phyloP scores from a whole-genome alignment of 2,888 invertebrate genomes.

The Amphipoea lucens region DNA sequence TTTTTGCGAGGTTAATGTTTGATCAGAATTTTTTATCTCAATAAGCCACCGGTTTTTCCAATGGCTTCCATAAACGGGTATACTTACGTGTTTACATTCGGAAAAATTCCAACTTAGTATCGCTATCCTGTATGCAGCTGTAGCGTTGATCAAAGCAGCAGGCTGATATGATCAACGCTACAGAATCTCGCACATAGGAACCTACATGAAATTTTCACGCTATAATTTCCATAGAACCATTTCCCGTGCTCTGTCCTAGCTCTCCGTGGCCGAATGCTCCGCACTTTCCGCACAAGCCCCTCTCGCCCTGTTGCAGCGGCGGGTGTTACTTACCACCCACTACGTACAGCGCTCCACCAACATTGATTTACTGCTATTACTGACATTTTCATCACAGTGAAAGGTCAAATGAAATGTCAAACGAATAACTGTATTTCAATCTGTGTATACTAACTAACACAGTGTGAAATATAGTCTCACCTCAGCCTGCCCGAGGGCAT shows the following conservation, averaged over 20 bases:
- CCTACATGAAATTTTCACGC: constrained; percentile 5
- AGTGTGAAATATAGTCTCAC: no score
- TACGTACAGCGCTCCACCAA: neutral
- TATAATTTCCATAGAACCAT: neutral
- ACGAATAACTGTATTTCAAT: constrained; percentile 1
- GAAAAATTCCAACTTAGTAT: neutral
- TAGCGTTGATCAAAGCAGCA: no score
- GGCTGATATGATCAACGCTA: neutral
- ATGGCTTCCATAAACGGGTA: neutral
- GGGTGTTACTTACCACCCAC: constrained; percentile 3
- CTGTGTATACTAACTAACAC: neutral
- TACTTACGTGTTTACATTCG: neutral
- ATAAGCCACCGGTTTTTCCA: neutral
- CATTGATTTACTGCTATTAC: constrained; percentile 29
- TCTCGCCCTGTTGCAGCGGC: constrained; percentile 30
- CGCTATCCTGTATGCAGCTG: neutral
- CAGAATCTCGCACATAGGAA: neutral
- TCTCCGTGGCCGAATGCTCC: neutral
- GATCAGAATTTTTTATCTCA: neutral
- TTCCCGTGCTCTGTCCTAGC: neutral
- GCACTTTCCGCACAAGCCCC: neutral
- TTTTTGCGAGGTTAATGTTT: neutral
- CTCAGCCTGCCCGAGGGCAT: neutral
- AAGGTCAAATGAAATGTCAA: constrained; percentile 9
- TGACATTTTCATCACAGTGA: constrained; percentile 2